Base-by-base conservation (phyloP, 2,113 vertebrate genomes). In the Kobus ellipsiprymnus region DNA sequence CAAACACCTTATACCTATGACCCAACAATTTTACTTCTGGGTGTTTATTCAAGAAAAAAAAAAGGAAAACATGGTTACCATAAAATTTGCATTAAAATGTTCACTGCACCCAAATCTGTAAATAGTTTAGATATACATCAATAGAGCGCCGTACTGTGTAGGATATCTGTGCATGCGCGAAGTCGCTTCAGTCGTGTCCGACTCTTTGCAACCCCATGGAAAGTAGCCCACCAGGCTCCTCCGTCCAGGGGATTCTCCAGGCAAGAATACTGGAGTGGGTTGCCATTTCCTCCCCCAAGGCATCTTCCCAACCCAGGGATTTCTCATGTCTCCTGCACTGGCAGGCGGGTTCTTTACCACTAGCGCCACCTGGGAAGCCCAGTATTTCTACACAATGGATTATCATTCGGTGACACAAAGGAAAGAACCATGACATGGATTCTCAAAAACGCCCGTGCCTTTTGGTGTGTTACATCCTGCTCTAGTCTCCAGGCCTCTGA, bases 71-170 rank as follows among this genome's bases (percentile, higher is more conserved):
- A 14, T 23, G 52, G 48, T 29, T 67, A 50, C 44, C 36, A 50
- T 71, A 40, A 84, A 54, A 52, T 57, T 14, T 21, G 71, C 54
- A 29, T 67, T 16, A 15, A 36, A 85, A 40, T 25, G 52, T 59
- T 84, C 62, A 50, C 23, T 25, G 87, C 33, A 27, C n/a, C n/a
- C 71, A 15, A 77, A 25, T 44, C 9, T 15, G 19, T 57, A 52
- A 52, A 78, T n/a, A 36, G 46, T 59, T 62, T 62, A 44, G n/a
- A 33, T 12, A 27, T 62, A 10, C 57, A 27, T 44, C 55, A 27
- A 12, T 14, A 55, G 29, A 74, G 10, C 23, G 13, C 60, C 4
- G 1, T 17, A 11, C 1, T 1, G 16, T 8, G 67, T 13, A 40
- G 19, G 12, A 12, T 40, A 74, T 74, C 36, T 74, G 67, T 23